Evolutionary conservation across 2,113 vertebrate genomes (phyloP).

Genomic region (Theristicus caerulescens): DNA sequence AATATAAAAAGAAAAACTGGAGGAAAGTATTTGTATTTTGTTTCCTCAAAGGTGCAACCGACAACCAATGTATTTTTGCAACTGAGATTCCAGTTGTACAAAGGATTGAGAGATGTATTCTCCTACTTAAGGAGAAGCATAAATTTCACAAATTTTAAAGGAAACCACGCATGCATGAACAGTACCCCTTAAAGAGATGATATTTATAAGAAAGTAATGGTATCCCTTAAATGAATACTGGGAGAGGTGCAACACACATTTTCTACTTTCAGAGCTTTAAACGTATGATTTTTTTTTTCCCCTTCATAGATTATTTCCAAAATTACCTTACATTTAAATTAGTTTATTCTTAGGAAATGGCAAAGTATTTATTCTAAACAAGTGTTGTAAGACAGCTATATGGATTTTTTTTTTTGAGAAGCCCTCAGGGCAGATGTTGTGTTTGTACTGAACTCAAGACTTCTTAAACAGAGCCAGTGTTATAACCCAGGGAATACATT

Average conservation of each 20-base stretch:
- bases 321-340: constrained; percentile 42
- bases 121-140: neutral
- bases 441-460: constrained; percentile 9
- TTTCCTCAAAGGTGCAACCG: constrained; percentile 44
- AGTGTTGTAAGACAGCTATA: constrained; percentile 20
- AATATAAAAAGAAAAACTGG: constrained; percentile 53
- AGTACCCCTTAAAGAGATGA: constrained; percentile 35
- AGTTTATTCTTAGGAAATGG: neutral
- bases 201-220: constrained; percentile 36
- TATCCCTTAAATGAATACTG: constrained; percentile 31
- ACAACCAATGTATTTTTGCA: constrained; percentile 27
- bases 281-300: neutral
- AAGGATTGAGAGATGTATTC: constrained; percentile 26
- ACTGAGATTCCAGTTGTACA: constrained; percentile 68
- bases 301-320: constrained; percentile 26
- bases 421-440: constrained; percentile 2
- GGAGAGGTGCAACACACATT: constrained; percentile 35
- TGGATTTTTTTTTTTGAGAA: constrained; percentile 40
- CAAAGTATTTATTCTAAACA: constrained; percentile 43
- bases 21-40: constrained; percentile 41
- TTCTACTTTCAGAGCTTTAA: neutral
- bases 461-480: constrained; percentile 3
- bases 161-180: constrained; percentile 15
- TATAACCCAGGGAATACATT: neutral
- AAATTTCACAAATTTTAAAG: constrained; percentile 33